phyloP scores from a whole-genome alignment of 2,797 vertebrate species.

The Helostoma temminkii region DNA sequence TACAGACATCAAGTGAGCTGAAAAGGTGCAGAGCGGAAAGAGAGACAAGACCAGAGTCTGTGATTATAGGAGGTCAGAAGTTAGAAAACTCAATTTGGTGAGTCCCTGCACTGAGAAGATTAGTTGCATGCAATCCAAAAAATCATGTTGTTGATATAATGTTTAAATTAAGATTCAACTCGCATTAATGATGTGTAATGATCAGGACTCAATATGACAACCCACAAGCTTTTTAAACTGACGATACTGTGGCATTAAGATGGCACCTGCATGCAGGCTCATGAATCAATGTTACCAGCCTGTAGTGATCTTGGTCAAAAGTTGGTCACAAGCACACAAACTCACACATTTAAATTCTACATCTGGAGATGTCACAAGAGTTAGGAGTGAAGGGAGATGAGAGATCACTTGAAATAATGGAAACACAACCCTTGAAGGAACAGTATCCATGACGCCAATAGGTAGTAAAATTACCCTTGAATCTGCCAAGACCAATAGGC shows the following conservation, averaged over 20 bases:
- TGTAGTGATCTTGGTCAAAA: slow-evolving; percentile 1
- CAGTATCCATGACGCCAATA: slow-evolving; percentile 73
- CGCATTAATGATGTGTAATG: neutral
- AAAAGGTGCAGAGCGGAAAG: slow-evolving; percentile 69
- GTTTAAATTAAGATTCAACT: neutral
- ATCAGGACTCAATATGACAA: neutral
- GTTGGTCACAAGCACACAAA: neutral
- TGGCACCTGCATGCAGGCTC: neutral
- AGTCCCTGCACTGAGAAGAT: neutral
- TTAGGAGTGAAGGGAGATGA: slow-evolving; percentile 29
- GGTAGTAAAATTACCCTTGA: slow-evolving; percentile 77
- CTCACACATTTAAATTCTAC: neutral
- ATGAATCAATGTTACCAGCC: neutral
- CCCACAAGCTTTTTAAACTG: neutral
- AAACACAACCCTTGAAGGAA: slow-evolving; percentile 63
- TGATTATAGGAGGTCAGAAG: slow-evolving; percentile 42
- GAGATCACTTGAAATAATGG: slow-evolving; percentile 72
- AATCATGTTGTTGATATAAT: too few species aligned
- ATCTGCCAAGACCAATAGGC: slow-evolving; percentile 80
- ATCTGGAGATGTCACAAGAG: slow-evolving; percentile 46
- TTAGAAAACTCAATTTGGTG: neutral
- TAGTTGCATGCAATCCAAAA: neutral
- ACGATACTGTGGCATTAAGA: neutral
- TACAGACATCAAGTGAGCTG: slow-evolving; percentile 54
- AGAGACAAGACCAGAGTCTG: slow-evolving; percentile 40